phyloP scores from a whole-genome alignment of 2,888 invertebrate species.

The Brachyptera putata region DNA sequence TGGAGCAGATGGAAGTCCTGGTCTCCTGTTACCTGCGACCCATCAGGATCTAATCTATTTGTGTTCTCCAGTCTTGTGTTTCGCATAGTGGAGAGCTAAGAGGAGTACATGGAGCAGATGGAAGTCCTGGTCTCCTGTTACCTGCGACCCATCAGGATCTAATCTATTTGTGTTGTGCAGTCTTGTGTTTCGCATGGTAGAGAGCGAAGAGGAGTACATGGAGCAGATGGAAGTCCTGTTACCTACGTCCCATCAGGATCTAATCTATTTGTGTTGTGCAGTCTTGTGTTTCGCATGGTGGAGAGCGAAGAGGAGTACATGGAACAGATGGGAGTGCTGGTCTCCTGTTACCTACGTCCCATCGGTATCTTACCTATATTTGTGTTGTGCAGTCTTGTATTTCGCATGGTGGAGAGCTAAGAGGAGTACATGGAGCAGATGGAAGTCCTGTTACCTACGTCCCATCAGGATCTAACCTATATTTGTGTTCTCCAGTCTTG shows the following conservation, averaged over 20 bases:
- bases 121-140: slow-evolving; percentile 82
- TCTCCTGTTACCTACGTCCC: slow-evolving; percentile 77
- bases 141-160: slow-evolving; percentile 88
- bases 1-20: slow-evolving; percentile 81
- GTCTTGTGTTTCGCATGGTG: slow-evolving; percentile 85
- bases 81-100: slow-evolving; percentile 92
- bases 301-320: slow-evolving; percentile 91
- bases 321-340: slow-evolving; percentile 85
- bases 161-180: slow-evolving; percentile 73
- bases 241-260: no score
- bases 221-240: slow-evolving; percentile 82
- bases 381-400: slow-evolving; percentile 61
- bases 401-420: slow-evolving; percentile 90
- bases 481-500: slow-evolving; percentile 72
- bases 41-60: slow-evolving; percentile 81
- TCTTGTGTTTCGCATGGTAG: slow-evolving; percentile 85
- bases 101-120: slow-evolving; percentile 91
- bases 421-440: slow-evolving; percentile 90
- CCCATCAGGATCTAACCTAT: slow-evolving; percentile 87
- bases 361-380: no score
- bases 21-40: slow-evolving; percentile 85
- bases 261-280: slow-evolving; percentile 46
- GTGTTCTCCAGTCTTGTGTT: slow-evolving; percentile 76
- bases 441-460: slow-evolving; percentile 79
- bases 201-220: slow-evolving; percentile 89